These are phyloP conservation scores for Cossypha niveicapilla DNA, from an alignment of 2,797 vertebrate genomes.

Conservation along the genomic window DNA sequence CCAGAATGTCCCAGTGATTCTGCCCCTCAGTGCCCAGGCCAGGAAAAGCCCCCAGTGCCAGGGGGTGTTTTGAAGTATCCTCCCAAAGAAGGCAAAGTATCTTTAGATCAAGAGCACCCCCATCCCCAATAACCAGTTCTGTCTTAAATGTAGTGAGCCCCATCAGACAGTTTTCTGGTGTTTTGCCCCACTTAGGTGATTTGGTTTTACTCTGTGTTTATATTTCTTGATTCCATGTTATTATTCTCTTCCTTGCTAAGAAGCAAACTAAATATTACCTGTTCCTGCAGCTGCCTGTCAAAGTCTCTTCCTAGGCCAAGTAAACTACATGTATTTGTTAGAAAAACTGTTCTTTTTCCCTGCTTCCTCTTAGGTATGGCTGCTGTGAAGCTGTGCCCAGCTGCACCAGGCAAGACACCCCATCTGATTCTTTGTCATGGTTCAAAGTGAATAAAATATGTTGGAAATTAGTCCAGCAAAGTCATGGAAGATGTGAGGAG, in stretches of 20 bases:
- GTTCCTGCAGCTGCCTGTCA: background rate
- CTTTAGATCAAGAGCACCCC: background rate
- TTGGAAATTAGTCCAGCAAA: background rate
- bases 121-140: background rate
- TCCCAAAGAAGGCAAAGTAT: background rate
- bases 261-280: background rate
- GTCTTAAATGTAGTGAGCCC: background rate
- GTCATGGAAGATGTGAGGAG: background rate
- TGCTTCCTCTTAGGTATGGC: background rate
- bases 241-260: background rate
- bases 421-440: background rate
- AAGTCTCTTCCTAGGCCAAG: background rate
- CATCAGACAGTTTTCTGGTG: background rate
- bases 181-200: background rate
- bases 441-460: background rate
- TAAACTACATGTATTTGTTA: background rate
- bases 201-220: background rate
- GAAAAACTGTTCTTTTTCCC: background rate
- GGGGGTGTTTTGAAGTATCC: background rate
- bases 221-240: background rate
- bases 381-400: background rate
- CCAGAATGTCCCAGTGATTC: background rate
- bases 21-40: background rate
- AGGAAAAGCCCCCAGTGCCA: background rate
- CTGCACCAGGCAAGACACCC: background rate